Evolutionary conservation across 2,888 invertebrate genomes (phyloP), one percentile per base, ranked within the genome.

Genomic region (Amblyjoppa fuscipennis): DNA sequence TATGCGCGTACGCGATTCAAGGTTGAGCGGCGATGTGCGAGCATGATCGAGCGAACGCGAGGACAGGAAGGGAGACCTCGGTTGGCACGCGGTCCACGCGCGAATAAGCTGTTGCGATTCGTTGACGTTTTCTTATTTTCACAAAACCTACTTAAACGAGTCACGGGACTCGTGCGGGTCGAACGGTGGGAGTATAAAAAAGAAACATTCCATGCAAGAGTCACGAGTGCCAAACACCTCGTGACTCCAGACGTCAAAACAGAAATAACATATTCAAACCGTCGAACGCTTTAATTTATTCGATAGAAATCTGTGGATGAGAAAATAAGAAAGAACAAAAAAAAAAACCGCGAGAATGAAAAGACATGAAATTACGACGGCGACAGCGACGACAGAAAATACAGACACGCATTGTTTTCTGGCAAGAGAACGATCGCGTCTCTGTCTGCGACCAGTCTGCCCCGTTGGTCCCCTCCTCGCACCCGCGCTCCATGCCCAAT

Each of bases 361-460:
- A 51, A 28, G 59, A 59, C 28, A 20, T n/a, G 6, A 16, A 38
- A 31, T 64, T 64, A 28, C 31, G 64, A 64, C 45, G 5, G 41
- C n/a, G 41, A 68, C 51, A 16, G 13, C 51, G 76, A 76, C 41
- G 66, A 76, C 38, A 20, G 66, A 66, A 53, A 38, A 66, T 76
- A 20, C 66, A 66, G 69, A 87, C 81, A 86, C 76, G 85, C 80
- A 82, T 81, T 75, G 79, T 88, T 76, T 83, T 81, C 84, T 90
- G 89, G 90, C 90, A 90, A 88, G 64, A 61, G 38, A 28, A 49
- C 31, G 20, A 31, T 79, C 76, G 45, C 77, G 69, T 34, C 86
- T 88, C 89, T 84, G 91, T 91, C 91, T 91, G 89, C 89, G 90
- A 90, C 88, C 88, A 84, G 91, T 91, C 90, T 92, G 88, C 76